A percentile compares a stretch with the other conserved stretches of the same genome.
phyloP scores from a whole-genome alignment of 35 echinoderm and acorn worm genomes.

The Acanthaster planci region DNA sequence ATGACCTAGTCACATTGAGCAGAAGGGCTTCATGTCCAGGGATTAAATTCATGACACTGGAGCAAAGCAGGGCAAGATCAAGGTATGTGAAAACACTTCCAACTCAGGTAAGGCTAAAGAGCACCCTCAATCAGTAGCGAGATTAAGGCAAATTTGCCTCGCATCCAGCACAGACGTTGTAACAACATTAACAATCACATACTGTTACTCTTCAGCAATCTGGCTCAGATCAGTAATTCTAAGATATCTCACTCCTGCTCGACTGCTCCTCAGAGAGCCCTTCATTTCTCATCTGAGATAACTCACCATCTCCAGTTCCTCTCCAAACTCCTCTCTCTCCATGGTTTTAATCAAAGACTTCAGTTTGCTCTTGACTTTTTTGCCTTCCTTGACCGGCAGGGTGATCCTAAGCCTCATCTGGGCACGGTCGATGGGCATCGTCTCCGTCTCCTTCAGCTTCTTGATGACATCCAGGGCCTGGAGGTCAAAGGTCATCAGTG shows the following conservation, averaged over 20 bases:
- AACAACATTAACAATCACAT: no score
- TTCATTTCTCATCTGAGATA: background rate
- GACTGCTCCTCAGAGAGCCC: background rate
- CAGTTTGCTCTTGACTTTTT: slow-evolving; percentile 87
- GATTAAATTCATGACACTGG: no score
- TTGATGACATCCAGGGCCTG: slow-evolving; percentile 94
- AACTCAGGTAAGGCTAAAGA: no score
- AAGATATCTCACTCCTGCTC: background rate
- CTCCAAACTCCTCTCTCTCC: slow-evolving; percentile 79
- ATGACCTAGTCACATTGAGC: no score
- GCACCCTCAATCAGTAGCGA: no score
- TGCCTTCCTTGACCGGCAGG: slow-evolving; percentile 87
- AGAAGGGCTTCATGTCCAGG: no score
- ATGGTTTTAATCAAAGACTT: slow-evolving; percentile 71
- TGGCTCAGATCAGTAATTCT: background rate
- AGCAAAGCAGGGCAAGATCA: no score
- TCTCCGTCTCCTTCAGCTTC: slow-evolving; percentile 91
- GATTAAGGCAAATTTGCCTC: no score
- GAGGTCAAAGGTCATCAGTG: background rate
- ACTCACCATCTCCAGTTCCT: slow-evolving; percentile 89
- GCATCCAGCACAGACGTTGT: no score
- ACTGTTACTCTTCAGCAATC: background rate
- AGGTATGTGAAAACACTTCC: no score
- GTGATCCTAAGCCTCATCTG: slow-evolving; percentile 89
- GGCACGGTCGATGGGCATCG: slow-evolving; percentile 82